These are phyloP conservation scores for Eristalis intricaria DNA, from an alignment of 2,888 invertebrate genomes.

Conservation along the genomic window DNA sequence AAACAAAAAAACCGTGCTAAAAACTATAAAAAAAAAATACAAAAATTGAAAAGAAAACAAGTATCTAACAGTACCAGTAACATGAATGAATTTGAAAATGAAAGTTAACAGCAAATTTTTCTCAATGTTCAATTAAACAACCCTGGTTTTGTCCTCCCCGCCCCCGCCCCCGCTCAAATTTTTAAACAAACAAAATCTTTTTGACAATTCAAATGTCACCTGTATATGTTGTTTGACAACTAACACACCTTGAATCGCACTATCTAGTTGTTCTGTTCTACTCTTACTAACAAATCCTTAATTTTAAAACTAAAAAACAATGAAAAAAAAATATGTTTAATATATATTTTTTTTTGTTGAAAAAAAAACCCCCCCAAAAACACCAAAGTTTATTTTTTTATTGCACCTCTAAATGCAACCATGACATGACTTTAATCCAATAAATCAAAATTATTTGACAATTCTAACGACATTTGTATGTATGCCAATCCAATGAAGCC, in stretches of 20 bases:
- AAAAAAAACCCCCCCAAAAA: not conserved
- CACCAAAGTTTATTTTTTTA: constrained; percentile 18
- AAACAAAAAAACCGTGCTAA: constrained; percentile 46
- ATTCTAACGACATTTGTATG: not conserved
- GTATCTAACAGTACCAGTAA: not conserved
- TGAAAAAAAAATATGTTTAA: not conserved
- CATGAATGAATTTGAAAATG: not conserved
- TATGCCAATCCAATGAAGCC: constrained; percentile 26
- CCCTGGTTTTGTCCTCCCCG: constrained; percentile 61
- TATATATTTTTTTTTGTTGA: not conserved
- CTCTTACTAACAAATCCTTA: constrained; percentile 15
- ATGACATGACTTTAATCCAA: constrained; percentile 18
- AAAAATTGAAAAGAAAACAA: constrained; percentile 1
- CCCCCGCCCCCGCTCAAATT: constrained; percentile 16
- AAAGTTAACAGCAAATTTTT: not conserved
- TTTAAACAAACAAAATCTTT: constrained; percentile 19
- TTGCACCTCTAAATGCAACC: constrained; percentile 62
- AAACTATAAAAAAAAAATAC: constrained; percentile 21
- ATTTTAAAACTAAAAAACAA: not conserved
- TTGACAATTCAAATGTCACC: constrained; percentile 47
- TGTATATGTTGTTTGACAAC: constrained; percentile 64
- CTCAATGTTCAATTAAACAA: constrained; percentile 42
- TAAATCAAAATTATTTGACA: constrained; percentile 3
- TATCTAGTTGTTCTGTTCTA: constrained; percentile 54
- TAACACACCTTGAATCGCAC: constrained; percentile 61